Base-by-base conservation (phyloP, 2,888 invertebrate species). In the Drosophila eohydei region DNA sequence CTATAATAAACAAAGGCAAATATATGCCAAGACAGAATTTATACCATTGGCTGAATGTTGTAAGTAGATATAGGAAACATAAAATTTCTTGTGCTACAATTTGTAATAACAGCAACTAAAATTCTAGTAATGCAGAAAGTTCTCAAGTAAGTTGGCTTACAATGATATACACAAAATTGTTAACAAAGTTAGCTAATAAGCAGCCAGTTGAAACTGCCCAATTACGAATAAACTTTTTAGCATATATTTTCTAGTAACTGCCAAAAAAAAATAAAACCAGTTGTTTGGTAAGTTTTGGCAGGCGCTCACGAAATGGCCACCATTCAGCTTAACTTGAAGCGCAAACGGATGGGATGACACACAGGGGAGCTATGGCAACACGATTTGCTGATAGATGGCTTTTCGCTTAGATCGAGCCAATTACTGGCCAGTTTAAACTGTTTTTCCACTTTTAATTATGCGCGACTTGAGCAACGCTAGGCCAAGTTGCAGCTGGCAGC, bases 391-490 rank as follows among this genome's bases (percentile, higher is more conserved):
- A 59, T 78, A 56, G 62, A 66, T 72, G 61, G 60, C 50, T 55
- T 12, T 55, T 30, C 44, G 60, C 57, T 40, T 14, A 59, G 71
- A 75, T 79, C 55, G 48, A 63, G 48, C 75, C 77, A 80, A 69
- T 79, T 78, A 80, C 58, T 51, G 79, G 64, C 41, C 36, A 44
- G 61, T 68, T 76, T 59, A 60, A 71, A 75, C 59, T 65, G 80
- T 60, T 63, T 67, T 57, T 76, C 74, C 70, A 69, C 78, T 80
- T 88, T 88, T 88, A 83, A 83, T 83, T 83, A 83, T 83, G 83
- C 83, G 56, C 68, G 62, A 50, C 69, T 79, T 60, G 78, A 67
- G 73, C 62, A 75, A 75, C 61, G 67, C 62, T 30, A 58, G 8
- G 28, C 26, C 9, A 30, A 32, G 56, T 54, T 77, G 70, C 78